phyloP scores from a whole-genome alignment of 2,113 vertebrate genomes.

The Dryoscopus gambensis region DNA sequence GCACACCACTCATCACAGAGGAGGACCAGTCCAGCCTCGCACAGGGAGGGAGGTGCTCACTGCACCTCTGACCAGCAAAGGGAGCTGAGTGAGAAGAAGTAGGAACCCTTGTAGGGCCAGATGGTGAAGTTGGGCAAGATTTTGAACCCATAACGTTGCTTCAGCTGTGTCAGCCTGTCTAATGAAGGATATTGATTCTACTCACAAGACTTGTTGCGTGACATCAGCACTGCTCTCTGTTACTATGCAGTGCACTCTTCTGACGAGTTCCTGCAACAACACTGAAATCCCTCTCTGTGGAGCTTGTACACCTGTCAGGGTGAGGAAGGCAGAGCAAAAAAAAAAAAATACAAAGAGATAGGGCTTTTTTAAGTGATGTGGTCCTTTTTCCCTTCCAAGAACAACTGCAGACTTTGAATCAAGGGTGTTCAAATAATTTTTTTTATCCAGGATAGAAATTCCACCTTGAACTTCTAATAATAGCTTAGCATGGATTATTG shows the following conservation, averaged over 20 bases:
- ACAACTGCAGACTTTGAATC: neutral
- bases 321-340: neutral
- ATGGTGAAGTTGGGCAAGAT: neutral
- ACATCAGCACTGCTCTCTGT: neutral
- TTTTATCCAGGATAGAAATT: constrained; percentile 3
- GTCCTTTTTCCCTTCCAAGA: neutral
- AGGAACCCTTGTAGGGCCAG: neutral
- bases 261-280: constrained; percentile 11
- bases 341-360: neutral
- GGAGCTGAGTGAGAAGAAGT: neutral
- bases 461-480: constrained; percentile 16
- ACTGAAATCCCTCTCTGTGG: neutral
- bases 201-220: neutral
- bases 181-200: neutral
- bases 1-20: fast-evolving
- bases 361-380: neutral
- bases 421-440: neutral
- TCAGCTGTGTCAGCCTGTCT: neutral
- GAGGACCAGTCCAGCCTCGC: neutral
- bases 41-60: neutral
- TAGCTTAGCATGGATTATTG: constrained; percentile 22
- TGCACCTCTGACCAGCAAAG: neutral
- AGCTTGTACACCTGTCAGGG: neutral
- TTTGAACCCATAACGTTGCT: neutral
- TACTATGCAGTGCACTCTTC: constrained; percentile 39